Evolutionary conservation across 2,797 vertebrate species (phyloP), one percentile per base, ranked within the genome.

Genomic region (Sebastiscus tertius): DNA sequence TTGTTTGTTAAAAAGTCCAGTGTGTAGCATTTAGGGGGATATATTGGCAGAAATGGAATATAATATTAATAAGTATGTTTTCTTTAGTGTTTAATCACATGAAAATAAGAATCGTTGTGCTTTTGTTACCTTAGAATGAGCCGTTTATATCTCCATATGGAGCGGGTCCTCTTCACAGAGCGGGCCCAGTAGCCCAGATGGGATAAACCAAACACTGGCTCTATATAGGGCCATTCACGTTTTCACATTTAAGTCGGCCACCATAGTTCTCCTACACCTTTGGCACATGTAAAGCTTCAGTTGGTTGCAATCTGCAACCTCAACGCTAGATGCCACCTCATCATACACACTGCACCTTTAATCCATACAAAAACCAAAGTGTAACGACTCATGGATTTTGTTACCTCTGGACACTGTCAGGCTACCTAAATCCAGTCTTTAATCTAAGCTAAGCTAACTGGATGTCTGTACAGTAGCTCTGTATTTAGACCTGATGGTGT

Each of bases 391-490:
- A 5, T 46, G 18, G n/a, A 33, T 58, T 71, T 33, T 69, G 29
- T 31, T 29, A 14, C 10, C 10, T 12, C 13, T 46, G 18, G 26
- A 60, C 16, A 74, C 26, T 70, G 11, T n/a, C 11, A 69, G 10
- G 20, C 24, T 14, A n/a, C 18, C 46, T 52, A 18, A 9, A 8
- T 52, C 46, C 46, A 52, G 46, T 52, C 55, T 1, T 42, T 54
- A 29, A 42, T 67, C 34, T 79, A 55, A 24, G 34, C 64, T 75
- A 54, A 64, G 61, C 54, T 64, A 77, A 73, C 10, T 55, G 16
- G 24, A 59, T 39, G 52, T 12, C 34, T 59, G 39, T n/a, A 10
- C 33, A 0, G 13, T 10, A 66, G 29, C 58, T 61, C 20, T 52
- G 13, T 4, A 26, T 20, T 49, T 49, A 49, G 42, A 49, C 18